Evolutionary conservation across 1,140 invertebrate genomes (phyloP).

Genomic region (Halictus rubicundus): DNA sequence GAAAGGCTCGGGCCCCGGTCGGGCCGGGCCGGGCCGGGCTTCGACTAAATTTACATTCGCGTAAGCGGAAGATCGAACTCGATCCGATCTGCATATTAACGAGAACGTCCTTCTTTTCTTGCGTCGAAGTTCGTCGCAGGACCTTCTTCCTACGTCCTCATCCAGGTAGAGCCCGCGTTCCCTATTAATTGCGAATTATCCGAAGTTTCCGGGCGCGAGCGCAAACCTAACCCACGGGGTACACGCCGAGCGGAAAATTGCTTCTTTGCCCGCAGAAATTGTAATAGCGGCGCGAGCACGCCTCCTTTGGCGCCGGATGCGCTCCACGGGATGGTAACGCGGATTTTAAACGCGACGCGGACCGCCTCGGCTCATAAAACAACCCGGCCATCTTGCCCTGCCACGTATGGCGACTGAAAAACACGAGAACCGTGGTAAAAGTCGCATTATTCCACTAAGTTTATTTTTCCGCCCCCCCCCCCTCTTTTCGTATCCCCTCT

Average conservation of each 20-base stretch:
- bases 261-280: background rate
- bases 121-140: background rate
- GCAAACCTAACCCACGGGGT: slow-evolving; percentile 18
- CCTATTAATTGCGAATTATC: slow-evolving; percentile 41
- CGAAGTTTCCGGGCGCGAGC: background rate
- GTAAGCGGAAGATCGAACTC: slow-evolving; percentile 10
- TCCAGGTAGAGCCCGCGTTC: background rate
- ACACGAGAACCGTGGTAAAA: no score
- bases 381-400: no score
- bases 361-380: no score
- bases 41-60: slow-evolving; percentile 23
- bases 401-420: no score
- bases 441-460: no score
- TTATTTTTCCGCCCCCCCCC: no score
- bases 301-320: no score
- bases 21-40: no score
- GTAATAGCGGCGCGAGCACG: background rate
- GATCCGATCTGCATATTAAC: slow-evolving; percentile 34
- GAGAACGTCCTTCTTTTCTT: slow-evolving; percentile 6
- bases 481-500: no score
- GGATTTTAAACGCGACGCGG: background rate
- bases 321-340: no score
- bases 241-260: slow-evolving; percentile 25
- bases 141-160: background rate
- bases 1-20: background rate